Base-by-base conservation (phyloP, 2,113 vertebrate species). In the Willisornis vidua region DNA sequence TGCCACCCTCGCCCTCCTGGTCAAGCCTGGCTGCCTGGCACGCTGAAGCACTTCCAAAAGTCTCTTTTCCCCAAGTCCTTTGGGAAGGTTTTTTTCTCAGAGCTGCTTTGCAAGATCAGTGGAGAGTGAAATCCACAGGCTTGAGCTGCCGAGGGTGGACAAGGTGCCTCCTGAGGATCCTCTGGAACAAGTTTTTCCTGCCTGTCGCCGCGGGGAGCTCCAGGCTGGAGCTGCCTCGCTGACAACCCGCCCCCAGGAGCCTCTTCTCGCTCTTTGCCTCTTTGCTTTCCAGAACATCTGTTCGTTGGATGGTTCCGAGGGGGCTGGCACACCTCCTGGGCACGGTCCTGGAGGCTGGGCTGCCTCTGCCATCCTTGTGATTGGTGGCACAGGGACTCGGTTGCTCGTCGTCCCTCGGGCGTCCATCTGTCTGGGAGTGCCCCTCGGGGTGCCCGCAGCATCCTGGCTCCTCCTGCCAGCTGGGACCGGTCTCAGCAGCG, bases 131-230 rank as follows among this genome's bases (percentile, higher is more conserved):
- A 84, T n/a, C 15, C 2, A 5, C 61, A 4, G n/a, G 70, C 37
- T 66, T 78, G 72, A 85, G 85, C 54, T 70, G 87, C 73, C 3
- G 37, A 7, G 37, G 26, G 37, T 66, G 91, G 23, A 45, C 54
- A 16, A 87, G 72, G 28, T 75, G 83, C 49, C 87, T 97, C 92
- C 94, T 74, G 87, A 96, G 83, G 59, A 96, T 57, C 65, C 78
- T 93, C 65, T 79, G 83, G 37, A 97, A 55, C 29, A 94, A 88
- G 1, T 46, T 96, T 46, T 65, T 89, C 45, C 52, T 71, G 31
- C 66, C 45, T 9, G 19, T 76, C 22, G 2, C 88, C 46, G 35
- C 1, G 0, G 66, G 75, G 33, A 88, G 55, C 74, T 89, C 76
- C 58, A 31, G 75, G 17, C 71, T 33, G 51, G 90, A 93, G 70